Conservation (phyloP, 2,888 invertebrate species). For the Julus scandinavius region DNA sequence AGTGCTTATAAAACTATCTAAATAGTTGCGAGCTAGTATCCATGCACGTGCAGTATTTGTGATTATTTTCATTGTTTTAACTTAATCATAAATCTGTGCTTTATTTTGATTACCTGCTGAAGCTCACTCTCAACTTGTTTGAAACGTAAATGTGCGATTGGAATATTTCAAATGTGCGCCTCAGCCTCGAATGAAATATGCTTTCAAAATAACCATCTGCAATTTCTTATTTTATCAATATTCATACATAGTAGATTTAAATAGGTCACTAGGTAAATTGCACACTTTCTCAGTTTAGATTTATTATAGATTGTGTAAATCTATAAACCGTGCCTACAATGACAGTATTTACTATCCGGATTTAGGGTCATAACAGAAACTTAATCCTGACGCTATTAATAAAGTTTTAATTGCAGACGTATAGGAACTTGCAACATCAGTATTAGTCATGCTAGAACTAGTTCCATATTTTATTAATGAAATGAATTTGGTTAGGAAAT, state of each 20-base stretch:
- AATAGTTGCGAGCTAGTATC: no score
- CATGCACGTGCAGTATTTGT: no score
- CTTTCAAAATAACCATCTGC: background rate
- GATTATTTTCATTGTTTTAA: no score
- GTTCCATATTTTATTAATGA: background rate
- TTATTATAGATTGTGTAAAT: background rate
- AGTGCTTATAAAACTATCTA: no score
- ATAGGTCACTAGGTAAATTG: background rate
- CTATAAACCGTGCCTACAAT: background rate
- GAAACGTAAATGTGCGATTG: no score
- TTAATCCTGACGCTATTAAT: background rate
- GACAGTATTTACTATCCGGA: background rate
- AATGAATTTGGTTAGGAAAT: background rate
- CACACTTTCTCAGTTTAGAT: background rate
- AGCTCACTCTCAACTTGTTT: no score
- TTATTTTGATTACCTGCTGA: no score
- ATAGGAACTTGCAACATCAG: background rate
- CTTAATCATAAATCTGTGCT: no score
- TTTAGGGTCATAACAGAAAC: background rate
- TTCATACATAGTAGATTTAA: background rate
- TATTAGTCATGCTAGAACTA: background rate
- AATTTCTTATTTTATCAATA: background rate
- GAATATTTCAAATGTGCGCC: no score
- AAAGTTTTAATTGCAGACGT: background rate
- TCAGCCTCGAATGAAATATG: background rate